These are phyloP conservation scores for Dryobota labecula DNA, from an alignment of 2,888 invertebrate genomes.

Conservation along the genomic window DNA sequence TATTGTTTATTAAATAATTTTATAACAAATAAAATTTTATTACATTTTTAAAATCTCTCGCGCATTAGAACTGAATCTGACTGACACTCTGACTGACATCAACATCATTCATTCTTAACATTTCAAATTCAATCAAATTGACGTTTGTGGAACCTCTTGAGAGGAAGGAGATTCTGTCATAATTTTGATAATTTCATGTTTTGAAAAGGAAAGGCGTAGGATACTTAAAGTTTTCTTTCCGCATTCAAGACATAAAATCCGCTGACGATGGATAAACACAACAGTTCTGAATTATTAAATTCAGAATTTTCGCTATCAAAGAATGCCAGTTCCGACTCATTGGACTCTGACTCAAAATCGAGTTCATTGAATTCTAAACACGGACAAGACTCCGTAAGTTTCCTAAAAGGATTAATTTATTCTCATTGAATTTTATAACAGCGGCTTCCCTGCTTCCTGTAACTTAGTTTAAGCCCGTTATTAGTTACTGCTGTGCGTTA, in stretches of 20 bases:
- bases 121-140: constrained; percentile 33
- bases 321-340: constrained; percentile 95
- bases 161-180: constrained; percentile 29
- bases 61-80: too few species aligned
- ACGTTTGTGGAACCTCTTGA: constrained; percentile 19
- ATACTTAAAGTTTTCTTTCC: constrained; percentile 7
- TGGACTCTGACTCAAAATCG: constrained; percentile 96
- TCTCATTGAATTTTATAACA: constrained; percentile 79
- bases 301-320: constrained; percentile 92
- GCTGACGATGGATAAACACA: constrained; percentile 91
- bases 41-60: too few species aligned
- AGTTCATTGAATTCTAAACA: constrained; percentile 96
- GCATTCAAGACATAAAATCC: neutral
- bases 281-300: constrained; percentile 92
- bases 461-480: constrained; percentile 69
- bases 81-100: constrained; percentile 8
- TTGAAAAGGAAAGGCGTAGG: constrained; percentile 17
- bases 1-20: neutral
- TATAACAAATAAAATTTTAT: too few species aligned
- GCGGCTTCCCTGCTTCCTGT: constrained; percentile 80
- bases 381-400: constrained; percentile 95
- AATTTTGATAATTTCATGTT: constrained; percentile 50
- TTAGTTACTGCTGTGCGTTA: constrained; percentile 56
- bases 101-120: constrained; percentile 33
- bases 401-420: constrained; percentile 88